Evolutionary conservation across 2,113 vertebrate species (phyloP).

Genomic region (Oceanites oceanicus): DNA sequence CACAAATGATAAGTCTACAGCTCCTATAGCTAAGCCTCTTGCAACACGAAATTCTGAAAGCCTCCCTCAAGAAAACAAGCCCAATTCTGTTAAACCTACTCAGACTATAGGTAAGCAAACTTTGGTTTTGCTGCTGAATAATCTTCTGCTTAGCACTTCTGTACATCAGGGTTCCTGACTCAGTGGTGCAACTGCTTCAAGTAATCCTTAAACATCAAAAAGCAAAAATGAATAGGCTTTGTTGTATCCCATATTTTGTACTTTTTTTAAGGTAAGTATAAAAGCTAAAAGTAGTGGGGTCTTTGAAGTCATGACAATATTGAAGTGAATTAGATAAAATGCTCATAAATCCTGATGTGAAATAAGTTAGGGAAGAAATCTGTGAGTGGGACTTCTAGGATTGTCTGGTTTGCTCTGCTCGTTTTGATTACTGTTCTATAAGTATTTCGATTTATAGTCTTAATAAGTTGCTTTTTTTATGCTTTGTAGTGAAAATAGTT

Average conservation of each 20-base stretch:
- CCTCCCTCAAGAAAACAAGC: slow-evolving; percentile 88
- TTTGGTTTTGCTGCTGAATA: not conserved
- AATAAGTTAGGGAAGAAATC: not conserved
- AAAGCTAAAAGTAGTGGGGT: not conserved
- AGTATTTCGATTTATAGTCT: not conserved
- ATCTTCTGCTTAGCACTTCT: not conserved
- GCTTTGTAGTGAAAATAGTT: not conserved
- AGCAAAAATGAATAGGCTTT: not conserved
- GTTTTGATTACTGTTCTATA: not conserved
- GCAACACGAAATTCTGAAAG: slow-evolving; percentile 94
- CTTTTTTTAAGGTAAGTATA: not conserved
- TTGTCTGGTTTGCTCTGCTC: not conserved
- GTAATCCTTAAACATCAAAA: not conserved
- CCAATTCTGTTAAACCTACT: slow-evolving; percentile 87
- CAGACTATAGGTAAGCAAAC: slow-evolving; percentile 86
- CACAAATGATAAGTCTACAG: slow-evolving; percentile 88
- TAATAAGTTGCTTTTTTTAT: not conserved
- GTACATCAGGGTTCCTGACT: not conserved
- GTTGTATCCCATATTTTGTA: not conserved
- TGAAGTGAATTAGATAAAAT: not conserved
- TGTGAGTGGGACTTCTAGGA: not conserved
- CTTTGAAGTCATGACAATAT: not conserved
- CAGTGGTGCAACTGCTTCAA: not conserved
- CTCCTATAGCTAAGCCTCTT: slow-evolving; percentile 93
- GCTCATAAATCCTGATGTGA: not conserved